These are phyloP conservation scores for Oryzias dopingdopingensis DNA, from an alignment of 2,797 vertebrate species.

Conservation along the genomic window DNA sequence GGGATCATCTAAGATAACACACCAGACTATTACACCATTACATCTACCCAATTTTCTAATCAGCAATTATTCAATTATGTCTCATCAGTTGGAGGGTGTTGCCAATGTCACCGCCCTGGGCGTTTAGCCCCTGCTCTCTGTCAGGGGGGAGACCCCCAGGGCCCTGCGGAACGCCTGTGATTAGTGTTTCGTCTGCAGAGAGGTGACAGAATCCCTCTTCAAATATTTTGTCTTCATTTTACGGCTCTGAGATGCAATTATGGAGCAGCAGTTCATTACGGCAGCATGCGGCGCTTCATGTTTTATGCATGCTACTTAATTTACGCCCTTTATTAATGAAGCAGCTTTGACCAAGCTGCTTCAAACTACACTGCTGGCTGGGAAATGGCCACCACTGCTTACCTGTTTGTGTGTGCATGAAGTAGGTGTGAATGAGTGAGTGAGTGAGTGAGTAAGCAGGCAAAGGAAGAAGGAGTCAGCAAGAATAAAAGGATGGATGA, in stretches of 20 bases:
- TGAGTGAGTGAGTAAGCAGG: conserved; percentile 36
- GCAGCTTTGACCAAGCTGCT: conserved; percentile 60
- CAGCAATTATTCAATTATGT: conserved; percentile 84
- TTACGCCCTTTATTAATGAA: conserved; percentile 80
- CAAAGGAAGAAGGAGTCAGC: conserved; percentile 31
- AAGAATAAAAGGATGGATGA: conserved; percentile 34
- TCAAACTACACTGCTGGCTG: conserved; percentile 46
- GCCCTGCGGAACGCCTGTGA: conserved; percentile 71
- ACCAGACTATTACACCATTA: conserved; percentile 57
- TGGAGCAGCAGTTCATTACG: conserved; percentile 83
- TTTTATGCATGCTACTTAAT: conserved; percentile 84
- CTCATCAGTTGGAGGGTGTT: conserved; percentile 77
- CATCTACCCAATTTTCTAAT: conserved; percentile 68
- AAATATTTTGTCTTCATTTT: conserved; percentile 88
- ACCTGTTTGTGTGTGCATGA: conserved; percentile 21
- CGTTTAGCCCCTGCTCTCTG: conserved; percentile 75
- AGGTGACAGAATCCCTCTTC: conserved; percentile 85
- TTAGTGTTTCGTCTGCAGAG: conserved; percentile 81
- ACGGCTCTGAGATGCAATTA: conserved; percentile 80
- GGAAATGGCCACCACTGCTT: conserved; percentile 40
- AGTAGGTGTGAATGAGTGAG: conserved; percentile 38
- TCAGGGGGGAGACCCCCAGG: conserved; percentile 64
- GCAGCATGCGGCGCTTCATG: conserved; percentile 75
- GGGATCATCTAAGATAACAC: conserved; percentile 61
- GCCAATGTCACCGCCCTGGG: conserved; percentile 68